Evolutionary conservation across 2,113 vertebrate species (phyloP), one percentile per base, ranked within the genome.

Genomic region (Istiophorus platypterus): DNA sequence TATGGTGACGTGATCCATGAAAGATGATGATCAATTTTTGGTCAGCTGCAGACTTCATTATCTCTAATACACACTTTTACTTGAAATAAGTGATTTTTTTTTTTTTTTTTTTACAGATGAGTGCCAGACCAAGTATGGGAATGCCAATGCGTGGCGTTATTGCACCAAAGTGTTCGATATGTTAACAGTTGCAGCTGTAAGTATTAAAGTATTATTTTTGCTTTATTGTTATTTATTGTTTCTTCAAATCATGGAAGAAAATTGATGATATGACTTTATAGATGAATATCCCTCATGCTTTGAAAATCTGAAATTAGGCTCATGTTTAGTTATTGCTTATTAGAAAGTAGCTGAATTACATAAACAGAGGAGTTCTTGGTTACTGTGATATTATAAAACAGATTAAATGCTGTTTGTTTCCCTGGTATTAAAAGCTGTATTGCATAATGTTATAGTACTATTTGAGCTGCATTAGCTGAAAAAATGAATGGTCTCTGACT

Each of bases 81-180:
- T 10, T 27, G 3, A 42, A 58, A 39, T 64, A 5, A 64, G 24
- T 39, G 6, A 4, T 13, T 0, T 0, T 2, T 56, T 65, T 4
- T 42, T 42, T n/a, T 31, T 52, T 63, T 78, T 67, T 87, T 63
- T 92, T 27, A 80, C 90, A 99, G 98, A 99, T 85, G 98, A 99
- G 94, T 99, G 98, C 95, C 98, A 99, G 94, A 99, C 98, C 71
- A 99, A 99, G 89, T 99, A 99, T 17, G 98, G 98, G 72, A 99
- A 99, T 41, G 98, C 98, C 2, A 99, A 99, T 54, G 98, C 98
- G 2, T 99, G 98, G 98, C 95, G 98, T 89, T 99, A 99, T 73
- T 99, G 98, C 80, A 99, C 98, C 91, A 99, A 99, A 95, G 98
- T 99, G 52, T 99, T 99, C 0, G 98, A 99, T 89, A 99, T 99